Percentiles rank a stretch among this genome's conserved stretches.
Conservation (phyloP, 2,797 vertebrate genomes). For the Sphenopsis melanotis region DNA sequence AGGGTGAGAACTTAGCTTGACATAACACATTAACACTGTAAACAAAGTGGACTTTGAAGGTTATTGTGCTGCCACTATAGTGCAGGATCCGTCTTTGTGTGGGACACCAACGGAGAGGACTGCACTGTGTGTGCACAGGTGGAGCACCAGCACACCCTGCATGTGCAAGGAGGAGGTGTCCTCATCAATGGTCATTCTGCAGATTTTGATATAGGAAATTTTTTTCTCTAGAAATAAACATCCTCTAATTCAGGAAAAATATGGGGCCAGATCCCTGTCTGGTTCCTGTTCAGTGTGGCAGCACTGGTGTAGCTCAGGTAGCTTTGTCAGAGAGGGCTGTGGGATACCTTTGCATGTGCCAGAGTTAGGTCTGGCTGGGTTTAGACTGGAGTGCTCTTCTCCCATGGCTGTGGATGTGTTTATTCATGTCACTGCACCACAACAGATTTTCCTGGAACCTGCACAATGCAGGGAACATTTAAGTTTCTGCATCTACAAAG, state of each 20-base stretch:
- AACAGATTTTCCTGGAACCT: not conserved
- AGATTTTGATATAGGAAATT: not conserved
- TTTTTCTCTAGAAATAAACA: not conserved
- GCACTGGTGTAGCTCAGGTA: not conserved
- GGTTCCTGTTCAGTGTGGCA: not conserved
- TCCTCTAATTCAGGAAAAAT: not conserved
- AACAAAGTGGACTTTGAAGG: slow-evolving; percentile 36
- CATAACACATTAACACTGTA: slow-evolving; percentile 22
- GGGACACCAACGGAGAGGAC: not conserved
- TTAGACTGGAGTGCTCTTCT: not conserved
- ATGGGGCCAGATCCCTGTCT: not conserved
- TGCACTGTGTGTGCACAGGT: not conserved
- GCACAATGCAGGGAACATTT: not conserved
- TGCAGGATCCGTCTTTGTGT: not conserved
- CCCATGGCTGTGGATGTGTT: rapidly evolving
- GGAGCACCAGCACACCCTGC: not conserved
- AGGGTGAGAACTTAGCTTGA: slow-evolving; percentile 51
- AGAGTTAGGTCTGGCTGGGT: not conserved
- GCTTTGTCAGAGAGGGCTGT: not conserved
- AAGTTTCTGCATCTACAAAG: not conserved
- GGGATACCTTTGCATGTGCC: not conserved
- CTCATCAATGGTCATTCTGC: not conserved
- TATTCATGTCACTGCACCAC: not conserved
- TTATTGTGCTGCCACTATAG: not conserved
- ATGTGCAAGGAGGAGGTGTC: not conserved